These are phyloP conservation scores for Saimiri boliviensis DNA, from an alignment of 2,113 vertebrate genomes.

Conservation along the genomic window DNA sequence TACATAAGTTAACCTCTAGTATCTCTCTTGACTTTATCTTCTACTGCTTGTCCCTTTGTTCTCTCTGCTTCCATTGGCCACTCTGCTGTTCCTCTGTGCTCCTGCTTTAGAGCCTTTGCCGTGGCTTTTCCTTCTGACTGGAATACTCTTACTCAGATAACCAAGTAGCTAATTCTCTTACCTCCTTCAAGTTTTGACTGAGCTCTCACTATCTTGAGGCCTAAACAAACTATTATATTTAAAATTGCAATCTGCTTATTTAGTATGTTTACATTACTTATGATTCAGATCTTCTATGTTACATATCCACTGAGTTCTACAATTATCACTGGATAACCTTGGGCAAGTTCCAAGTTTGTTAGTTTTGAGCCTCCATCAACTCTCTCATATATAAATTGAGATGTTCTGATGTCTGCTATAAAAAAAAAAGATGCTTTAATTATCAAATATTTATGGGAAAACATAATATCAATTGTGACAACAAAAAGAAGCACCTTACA, in stretches of 20 bases:
- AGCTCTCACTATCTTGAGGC: background rate
- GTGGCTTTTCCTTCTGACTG: background rate
- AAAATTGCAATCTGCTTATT: background rate
- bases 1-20: background rate
- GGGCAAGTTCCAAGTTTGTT: background rate
- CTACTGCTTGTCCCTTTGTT: background rate
- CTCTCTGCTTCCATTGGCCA: background rate
- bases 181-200: background rate
- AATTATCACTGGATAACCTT: background rate
- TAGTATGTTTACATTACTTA: constrained; percentile 16
- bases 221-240: background rate
- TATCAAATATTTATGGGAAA: constrained; percentile 15
- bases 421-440: constrained; percentile 20
- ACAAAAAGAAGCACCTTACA: background rate
- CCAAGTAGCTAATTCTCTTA: background rate
- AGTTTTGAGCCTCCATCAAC: background rate
- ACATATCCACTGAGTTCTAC: background rate
- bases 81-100: background rate
- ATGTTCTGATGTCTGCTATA: background rate
- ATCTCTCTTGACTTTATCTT: background rate
- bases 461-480: background rate
- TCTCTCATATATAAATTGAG: constrained; percentile 3
- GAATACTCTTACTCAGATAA: background rate
- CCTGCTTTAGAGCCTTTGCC: background rate
- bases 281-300: background rate